A percentile compares a stretch with the other conserved stretches of the same genome.
These are phyloP conservation scores for Drosophila ironensis DNA, from an alignment of 1,140 invertebrate species.

Conservation along the genomic window DNA sequence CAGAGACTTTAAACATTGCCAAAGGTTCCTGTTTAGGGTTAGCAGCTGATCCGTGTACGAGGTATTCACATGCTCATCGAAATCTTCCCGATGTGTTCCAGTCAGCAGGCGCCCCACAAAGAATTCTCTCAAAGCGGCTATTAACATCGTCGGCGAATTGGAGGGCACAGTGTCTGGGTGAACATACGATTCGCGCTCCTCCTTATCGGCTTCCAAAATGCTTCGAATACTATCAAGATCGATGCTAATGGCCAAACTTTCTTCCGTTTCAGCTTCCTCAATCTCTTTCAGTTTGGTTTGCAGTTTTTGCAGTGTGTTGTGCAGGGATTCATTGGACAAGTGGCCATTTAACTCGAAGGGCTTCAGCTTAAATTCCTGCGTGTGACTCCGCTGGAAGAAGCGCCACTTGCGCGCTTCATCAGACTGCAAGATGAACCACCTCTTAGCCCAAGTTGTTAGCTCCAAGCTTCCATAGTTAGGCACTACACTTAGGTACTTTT, in stretches of 20 bases:
- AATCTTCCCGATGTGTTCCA: constrained; percentile 24
- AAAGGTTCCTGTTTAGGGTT: constrained; percentile 41
- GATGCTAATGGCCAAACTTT: constrained; percentile 6
- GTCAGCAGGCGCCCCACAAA: constrained; percentile 49
- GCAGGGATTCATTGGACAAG: constrained; percentile 2
- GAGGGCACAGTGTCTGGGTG: constrained; percentile 7
- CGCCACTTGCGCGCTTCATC: constrained; percentile 56
- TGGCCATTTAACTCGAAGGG: constrained; percentile 29
- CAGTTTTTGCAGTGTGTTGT: constrained; percentile 7
- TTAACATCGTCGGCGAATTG: constrained; percentile 22
- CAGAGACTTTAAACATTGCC: constrained; percentile 50
- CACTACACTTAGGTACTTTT: constrained; percentile 39
- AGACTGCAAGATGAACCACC: constrained; percentile 44
- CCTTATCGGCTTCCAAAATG: not conserved
- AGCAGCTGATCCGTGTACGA: constrained; percentile 56
- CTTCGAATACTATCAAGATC: constrained; percentile 20
- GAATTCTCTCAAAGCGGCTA: constrained; percentile 43
- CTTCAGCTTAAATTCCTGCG: constrained; percentile 29
- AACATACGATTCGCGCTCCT: not conserved
- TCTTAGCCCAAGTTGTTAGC: constrained; percentile 25
- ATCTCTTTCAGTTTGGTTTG: constrained; percentile 22
- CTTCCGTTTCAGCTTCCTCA: not conserved
- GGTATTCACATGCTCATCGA: constrained; percentile 44
- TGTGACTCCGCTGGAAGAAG: constrained; percentile 22
- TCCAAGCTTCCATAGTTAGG: constrained; percentile 59